These are phyloP conservation scores for Marisa cornuarietis DNA, from an alignment of 1,140 invertebrate species.

Conservation along the genomic window DNA sequence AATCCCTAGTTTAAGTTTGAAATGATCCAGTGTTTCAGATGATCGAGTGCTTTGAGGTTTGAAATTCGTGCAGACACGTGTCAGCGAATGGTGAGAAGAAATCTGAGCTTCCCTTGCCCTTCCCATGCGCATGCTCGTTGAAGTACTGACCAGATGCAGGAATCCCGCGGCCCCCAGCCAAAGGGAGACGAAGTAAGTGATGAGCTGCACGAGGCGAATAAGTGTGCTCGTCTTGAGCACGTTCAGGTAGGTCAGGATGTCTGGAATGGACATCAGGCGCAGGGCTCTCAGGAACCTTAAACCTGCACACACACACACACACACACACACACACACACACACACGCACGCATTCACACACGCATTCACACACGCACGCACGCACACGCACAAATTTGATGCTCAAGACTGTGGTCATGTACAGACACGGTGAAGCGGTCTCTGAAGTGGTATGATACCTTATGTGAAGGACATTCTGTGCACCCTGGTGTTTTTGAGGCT, in stretches of 20 bases:
- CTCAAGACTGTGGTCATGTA: too few relatives aligned
- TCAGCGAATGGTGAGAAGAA: not conserved
- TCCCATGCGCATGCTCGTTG: not conserved
- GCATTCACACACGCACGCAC: constrained; percentile 17
- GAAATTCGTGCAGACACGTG: not conserved
- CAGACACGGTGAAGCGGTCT: too few relatives aligned
- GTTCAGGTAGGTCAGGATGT: constrained; percentile 67
- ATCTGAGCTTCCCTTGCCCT: too few relatives aligned
- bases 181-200: constrained; percentile 61
- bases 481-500: too few relatives aligned
- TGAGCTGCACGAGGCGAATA: constrained; percentile 63
- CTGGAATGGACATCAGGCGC: constrained; percentile 87
- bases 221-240: constrained; percentile 65
- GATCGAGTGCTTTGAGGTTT: too few relatives aligned
- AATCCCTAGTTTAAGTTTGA: too few relatives aligned
- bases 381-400: constrained; percentile 5
- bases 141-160: constrained; percentile 63
- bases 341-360: constrained; percentile 19
- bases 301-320: constrained; percentile 71
- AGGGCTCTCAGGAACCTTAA: constrained; percentile 98
- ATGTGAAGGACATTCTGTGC: too few relatives aligned
- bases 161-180: constrained; percentile 66
- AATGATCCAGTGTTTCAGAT: too few relatives aligned
- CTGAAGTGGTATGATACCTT: too few relatives aligned
- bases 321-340: constrained; percentile 16